phyloP scores from a whole-genome alignment of 2,888 invertebrate genomes.

The Dichetophora obliterata region DNA sequence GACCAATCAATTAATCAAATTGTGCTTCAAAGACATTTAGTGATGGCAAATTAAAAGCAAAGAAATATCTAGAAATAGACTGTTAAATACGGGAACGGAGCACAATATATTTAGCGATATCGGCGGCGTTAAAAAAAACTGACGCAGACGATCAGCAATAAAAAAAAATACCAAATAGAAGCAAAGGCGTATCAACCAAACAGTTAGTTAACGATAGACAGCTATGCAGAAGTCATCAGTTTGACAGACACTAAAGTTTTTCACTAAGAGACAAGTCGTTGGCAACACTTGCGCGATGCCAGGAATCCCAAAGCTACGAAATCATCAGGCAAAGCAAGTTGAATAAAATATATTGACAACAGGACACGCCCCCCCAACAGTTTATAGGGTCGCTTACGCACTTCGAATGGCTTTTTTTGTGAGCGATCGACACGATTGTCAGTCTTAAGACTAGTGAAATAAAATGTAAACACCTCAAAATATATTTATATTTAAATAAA shows the following conservation, averaged over 20 bases:
- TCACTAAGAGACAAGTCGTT: neutral
- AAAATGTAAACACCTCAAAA: too few relatives aligned
- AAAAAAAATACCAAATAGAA: neutral
- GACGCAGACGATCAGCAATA: neutral
- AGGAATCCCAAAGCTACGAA: neutral
- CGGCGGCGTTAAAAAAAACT: neutral
- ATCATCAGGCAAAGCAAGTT: neutral
- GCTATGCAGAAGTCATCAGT: neutral
- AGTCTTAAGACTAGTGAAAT: too few relatives aligned
- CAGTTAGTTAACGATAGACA: neutral
- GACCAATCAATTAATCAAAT: slow-evolving; percentile 63
- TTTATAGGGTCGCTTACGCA: too few relatives aligned
- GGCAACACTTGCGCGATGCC: neutral
- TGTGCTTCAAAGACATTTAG: slow-evolving; percentile 6
- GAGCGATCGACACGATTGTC: too few relatives aligned
- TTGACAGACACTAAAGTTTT: neutral
- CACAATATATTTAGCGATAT: neutral
- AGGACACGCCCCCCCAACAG: neutral
- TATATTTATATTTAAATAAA: too few relatives aligned
- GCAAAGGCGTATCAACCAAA: neutral
- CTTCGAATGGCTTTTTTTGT: too few relatives aligned
- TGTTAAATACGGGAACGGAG: neutral
- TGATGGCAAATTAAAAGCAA: slow-evolving; percentile 17
- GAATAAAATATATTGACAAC: neutral
- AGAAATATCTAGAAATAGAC: neutral